These are phyloP conservation scores for Eulemur mongoz DNA, from an alignment of 2,797 vertebrate species.

Conservation along the genomic window DNA sequence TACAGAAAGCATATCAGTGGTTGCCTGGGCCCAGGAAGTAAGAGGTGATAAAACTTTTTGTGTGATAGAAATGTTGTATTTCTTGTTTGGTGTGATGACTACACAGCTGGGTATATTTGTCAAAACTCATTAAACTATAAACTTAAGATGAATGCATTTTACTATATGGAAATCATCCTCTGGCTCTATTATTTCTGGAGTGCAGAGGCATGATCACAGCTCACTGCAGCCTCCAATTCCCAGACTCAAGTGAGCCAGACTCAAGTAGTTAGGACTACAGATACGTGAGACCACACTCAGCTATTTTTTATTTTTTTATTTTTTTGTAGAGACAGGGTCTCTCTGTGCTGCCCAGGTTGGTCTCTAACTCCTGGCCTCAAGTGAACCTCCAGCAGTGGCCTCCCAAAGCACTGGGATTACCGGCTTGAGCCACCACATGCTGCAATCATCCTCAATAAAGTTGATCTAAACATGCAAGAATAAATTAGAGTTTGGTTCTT, in stretches of 20 bases:
- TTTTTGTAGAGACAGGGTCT: too few species aligned
- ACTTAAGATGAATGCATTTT: background rate
- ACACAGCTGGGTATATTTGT: background rate
- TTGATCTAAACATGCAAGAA: background rate
- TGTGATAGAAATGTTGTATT: background rate
- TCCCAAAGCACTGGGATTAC: background rate
- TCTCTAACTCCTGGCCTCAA: too few species aligned
- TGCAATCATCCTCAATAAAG: background rate
- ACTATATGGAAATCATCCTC: slow-evolving; percentile 3
- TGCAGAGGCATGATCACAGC: too few species aligned
- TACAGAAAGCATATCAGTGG: background rate
- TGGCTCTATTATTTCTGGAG: too few species aligned
- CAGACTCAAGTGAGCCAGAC: too few species aligned
- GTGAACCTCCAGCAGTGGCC: too few species aligned
- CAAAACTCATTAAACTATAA: slow-evolving; percentile 35
- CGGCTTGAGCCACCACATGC: background rate
- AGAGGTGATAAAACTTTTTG: background rate
- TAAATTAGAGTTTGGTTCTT: background rate
- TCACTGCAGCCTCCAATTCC: too few species aligned
- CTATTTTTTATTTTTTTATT: too few species aligned
- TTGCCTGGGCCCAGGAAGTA: background rate
- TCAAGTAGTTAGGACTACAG: too few species aligned
- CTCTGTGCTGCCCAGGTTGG: too few species aligned
- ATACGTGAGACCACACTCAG: too few species aligned
- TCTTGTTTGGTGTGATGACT: background rate